phyloP scores from a whole-genome alignment of 2,888 invertebrate genomes.

The Andrena camellia region DNA sequence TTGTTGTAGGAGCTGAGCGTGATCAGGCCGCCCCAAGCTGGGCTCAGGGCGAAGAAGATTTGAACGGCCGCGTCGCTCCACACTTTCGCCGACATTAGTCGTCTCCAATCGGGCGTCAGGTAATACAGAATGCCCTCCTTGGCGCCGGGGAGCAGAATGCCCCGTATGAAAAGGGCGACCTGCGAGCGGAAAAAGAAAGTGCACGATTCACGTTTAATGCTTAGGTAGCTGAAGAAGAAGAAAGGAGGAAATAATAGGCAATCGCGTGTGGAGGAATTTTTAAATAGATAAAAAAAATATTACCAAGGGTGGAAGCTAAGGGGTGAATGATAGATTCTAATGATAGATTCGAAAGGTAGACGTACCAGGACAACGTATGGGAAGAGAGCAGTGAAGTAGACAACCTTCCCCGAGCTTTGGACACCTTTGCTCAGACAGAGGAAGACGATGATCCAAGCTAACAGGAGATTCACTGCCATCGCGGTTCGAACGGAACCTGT shows the following conservation, averaged over 20 bases:
- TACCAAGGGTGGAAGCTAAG: too few species aligned
- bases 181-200: slow-evolving; percentile 48
- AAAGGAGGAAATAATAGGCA: too few species aligned
- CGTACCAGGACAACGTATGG: slow-evolving; percentile 92
- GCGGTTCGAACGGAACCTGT: slow-evolving; percentile 89
- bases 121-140: slow-evolving; percentile 92
- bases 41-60: slow-evolving; percentile 94
- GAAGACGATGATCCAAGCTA: slow-evolving; percentile 93
- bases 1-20: slow-evolving; percentile 94
- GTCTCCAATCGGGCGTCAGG: slow-evolving; percentile 91
- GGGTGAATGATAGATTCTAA: too few species aligned
- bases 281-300: too few species aligned
- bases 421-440: slow-evolving; percentile 92
- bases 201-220: not conserved
- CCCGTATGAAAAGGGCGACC: slow-evolving; percentile 89
- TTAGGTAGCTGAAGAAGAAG: too few species aligned
- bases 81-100: slow-evolving; percentile 91
- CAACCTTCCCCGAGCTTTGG: slow-evolving; percentile 93
- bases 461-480: slow-evolving; percentile 90
- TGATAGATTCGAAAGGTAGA: slow-evolving; percentile 21
- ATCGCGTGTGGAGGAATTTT: too few species aligned
- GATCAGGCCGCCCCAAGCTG: slow-evolving; percentile 95
- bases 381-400: slow-evolving; percentile 92
- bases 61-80: slow-evolving; percentile 95
- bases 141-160: slow-evolving; percentile 92